Percentiles rank a stretch among this genome's conserved stretches.
Conservation (phyloP, 2,888 invertebrate genomes). For the Noctua fimbriata region DNA sequence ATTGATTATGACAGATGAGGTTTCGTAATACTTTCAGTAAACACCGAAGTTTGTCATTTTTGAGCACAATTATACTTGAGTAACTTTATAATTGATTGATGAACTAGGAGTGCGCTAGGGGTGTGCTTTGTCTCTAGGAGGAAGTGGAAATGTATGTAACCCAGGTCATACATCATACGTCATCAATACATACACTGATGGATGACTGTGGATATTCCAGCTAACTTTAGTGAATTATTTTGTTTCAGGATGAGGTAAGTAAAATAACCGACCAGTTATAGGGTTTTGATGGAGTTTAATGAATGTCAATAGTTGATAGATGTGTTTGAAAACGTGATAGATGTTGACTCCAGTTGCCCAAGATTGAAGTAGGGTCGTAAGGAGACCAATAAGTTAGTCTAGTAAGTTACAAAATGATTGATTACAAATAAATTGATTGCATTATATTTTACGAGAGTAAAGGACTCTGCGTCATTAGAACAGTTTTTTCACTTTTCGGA, state of each 20-base stretch:
- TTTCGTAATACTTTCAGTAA: not conserved
- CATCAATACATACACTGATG: not conserved
- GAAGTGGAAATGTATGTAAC: not conserved
- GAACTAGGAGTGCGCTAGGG: too few species aligned
- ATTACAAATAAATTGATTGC: not conserved
- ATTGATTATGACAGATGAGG: constrained; percentile 32
- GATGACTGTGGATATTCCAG: constrained; percentile 6
- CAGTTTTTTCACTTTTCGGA: not conserved
- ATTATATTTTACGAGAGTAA: not conserved
- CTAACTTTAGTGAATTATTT: not conserved
- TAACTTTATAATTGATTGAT: constrained; percentile 24
- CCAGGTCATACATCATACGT: too few species aligned
- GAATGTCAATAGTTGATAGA: constrained; percentile 1
- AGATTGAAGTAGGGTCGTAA: not conserved
- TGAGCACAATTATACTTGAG: not conserved
- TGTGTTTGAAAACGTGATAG: not conserved
- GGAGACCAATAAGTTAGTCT: not conserved
- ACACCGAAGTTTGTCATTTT: not conserved
- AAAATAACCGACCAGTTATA: not conserved
- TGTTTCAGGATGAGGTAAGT: not conserved
- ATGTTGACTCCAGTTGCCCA: not conserved
- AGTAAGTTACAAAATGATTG: not conserved
- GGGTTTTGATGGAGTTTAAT: constrained; percentile 8
- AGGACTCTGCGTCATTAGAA: not conserved
- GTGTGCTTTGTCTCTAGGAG: not conserved